Base-by-base conservation (phyloP, 2,113 vertebrate species). In the Callospermophilus lateralis region DNA sequence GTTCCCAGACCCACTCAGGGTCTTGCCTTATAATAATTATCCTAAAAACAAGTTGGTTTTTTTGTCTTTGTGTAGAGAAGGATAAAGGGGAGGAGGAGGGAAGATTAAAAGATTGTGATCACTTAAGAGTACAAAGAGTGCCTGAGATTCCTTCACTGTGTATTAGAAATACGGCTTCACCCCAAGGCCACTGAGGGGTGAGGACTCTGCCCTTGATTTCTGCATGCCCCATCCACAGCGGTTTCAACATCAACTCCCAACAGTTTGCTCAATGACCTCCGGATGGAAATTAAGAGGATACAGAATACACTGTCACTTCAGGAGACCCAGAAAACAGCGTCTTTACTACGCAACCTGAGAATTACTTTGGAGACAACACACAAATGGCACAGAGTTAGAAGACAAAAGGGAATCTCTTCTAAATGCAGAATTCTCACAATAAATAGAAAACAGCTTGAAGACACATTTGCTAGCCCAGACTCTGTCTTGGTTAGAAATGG, bases 331-430 rank as follows among this genome's bases (percentile, higher is more conserved):
- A 93, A 94, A 94, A 83, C 3, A 63, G 28, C 3, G 61, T 32
- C 37, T 93, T n/a, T 15, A 19, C 51, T 28, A 45, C 26, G 74
- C 17, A 89, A 28, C 3, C 24, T 30, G 6, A 45, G 34, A 92
- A 80, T 32, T 76, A 63, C 32, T 92, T 88, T 68, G 34, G 1
- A 78, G 34, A 58, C n/a, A 84, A 24, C 81, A 58, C 90, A 90
- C 15, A 81, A 63, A 84, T 28, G n/a, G 84, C 2, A 88, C 80
- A 91, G 73, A 68, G 34, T 89, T 42, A 88, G 72, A 91, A 73
- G 63, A 53, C 48, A 93, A 80, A 58, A 13, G 30, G 20, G 34
- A 72, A 32, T 84, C 61, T 88, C 67, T 93, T 97, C 96, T 91
- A 65, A 95, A 88, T 32, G 32, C 12, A 45, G 58, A 86, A 58